Conservation (phyloP, 2,113 vertebrate genomes). For the Protobothrops mucrosquamatus region DNA sequence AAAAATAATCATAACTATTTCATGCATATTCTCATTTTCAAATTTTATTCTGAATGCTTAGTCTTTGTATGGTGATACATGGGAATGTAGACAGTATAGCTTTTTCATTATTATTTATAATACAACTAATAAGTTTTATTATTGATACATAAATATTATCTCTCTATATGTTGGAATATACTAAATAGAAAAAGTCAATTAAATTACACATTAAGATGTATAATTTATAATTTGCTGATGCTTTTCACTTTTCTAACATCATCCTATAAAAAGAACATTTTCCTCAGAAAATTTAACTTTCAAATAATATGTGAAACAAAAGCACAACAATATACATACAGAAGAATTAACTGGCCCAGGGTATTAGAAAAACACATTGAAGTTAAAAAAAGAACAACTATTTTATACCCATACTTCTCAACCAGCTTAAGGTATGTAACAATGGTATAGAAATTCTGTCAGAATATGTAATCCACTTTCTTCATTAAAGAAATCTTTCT, state of each 20-base stretch:
- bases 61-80: neutral
- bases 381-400: neutral
- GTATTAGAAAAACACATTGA: neutral
- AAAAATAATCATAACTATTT: conserved; percentile 3
- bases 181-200: neutral
- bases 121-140: neutral
- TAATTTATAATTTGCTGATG: neutral
- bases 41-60: neutral
- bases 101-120: neutral
- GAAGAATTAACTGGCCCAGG: neutral
- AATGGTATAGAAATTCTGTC: neutral
- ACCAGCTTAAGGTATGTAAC: neutral
- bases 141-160: neutral
- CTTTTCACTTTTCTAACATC: neutral
- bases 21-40: neutral
- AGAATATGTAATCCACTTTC: conserved; percentile 4
- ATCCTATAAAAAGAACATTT: neutral
- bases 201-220: neutral
- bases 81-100: neutral
- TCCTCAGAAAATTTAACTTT: neutral
- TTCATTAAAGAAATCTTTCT: neutral
- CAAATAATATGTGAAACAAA: neutral
- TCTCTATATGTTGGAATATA: neutral
- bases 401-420: neutral
- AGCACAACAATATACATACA: neutral